phyloP scores from a whole-genome alignment of 2,113 vertebrate species.

The Pomatostomus ruficeps region DNA sequence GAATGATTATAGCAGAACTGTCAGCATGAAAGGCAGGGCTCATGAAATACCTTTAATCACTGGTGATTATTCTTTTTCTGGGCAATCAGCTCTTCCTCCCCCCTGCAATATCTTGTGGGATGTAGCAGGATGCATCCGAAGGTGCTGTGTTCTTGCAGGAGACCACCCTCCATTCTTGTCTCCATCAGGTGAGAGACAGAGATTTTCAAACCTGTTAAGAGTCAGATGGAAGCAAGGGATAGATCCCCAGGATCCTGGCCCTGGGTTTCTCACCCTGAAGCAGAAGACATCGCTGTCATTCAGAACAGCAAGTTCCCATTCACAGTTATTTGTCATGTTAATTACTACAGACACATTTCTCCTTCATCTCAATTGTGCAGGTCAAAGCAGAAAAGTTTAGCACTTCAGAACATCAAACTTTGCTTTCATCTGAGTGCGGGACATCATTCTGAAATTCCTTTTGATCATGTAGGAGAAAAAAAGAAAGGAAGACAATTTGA shows the following conservation, averaged over 20 bases:
- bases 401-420: constrained; percentile 47
- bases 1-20: constrained; percentile 36
- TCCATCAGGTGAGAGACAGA: not conserved
- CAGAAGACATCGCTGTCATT: constrained; percentile 16
- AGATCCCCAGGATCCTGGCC: not conserved
- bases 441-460: constrained; percentile 30
- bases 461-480: not conserved
- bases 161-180: not conserved
- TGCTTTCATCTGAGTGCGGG: constrained; percentile 12
- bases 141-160: not conserved
- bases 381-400: constrained; percentile 37
- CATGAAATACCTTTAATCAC: constrained; percentile 38
- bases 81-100: not conserved
- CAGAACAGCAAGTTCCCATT: constrained; percentile 22
- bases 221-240: not conserved
- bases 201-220: not conserved
- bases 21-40: constrained; percentile 37
- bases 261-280: not conserved
- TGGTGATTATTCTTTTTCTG: constrained; percentile 20
- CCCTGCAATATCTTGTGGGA: not conserved
- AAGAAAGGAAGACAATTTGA: not conserved
- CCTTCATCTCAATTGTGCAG: not conserved
- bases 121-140: not conserved
- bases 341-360: constrained; percentile 52
- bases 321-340: constrained; percentile 43